Evolutionary conservation across 2,113 vertebrate species (phyloP).

Genomic region (Dinomys branickii): DNA sequence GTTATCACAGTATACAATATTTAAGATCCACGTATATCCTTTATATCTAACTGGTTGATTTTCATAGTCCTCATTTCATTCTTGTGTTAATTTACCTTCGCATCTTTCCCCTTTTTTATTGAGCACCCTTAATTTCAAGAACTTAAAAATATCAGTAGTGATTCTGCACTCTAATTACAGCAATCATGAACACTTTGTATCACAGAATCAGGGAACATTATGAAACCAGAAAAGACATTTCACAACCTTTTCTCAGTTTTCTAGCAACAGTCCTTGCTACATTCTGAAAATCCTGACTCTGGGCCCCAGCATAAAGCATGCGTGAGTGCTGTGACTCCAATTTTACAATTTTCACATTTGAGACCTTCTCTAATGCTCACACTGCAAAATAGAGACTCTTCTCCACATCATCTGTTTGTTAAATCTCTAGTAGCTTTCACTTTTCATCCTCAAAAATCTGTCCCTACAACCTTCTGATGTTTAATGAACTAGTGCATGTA

Average conservation of each 20-base stretch:
- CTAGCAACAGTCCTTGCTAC: no score
- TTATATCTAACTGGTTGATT: no score
- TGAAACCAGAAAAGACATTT: background rate
- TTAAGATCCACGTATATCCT: background rate
- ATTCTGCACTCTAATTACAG: background rate
- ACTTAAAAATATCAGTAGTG: background rate
- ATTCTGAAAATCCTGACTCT: background rate
- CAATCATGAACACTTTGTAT: background rate
- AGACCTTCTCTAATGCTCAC: background rate
- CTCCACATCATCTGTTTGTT: background rate
- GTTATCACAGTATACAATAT: no score
- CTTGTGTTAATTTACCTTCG: background rate
- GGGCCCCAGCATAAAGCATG: background rate
- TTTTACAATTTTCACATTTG: background rate
- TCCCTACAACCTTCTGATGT: no score
- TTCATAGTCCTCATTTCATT: background rate
- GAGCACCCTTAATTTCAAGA: background rate
- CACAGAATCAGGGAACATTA: background rate
- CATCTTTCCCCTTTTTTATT: background rate
- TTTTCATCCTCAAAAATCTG: background rate
- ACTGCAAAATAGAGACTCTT: background rate
- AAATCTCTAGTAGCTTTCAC: background rate
- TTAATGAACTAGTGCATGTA: background rate
- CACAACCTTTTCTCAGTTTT: background rate
- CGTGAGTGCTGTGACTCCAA: background rate